phyloP scores from a whole-genome alignment of 2,888 invertebrate species.

The Sphaerophoria taeniata region DNA sequence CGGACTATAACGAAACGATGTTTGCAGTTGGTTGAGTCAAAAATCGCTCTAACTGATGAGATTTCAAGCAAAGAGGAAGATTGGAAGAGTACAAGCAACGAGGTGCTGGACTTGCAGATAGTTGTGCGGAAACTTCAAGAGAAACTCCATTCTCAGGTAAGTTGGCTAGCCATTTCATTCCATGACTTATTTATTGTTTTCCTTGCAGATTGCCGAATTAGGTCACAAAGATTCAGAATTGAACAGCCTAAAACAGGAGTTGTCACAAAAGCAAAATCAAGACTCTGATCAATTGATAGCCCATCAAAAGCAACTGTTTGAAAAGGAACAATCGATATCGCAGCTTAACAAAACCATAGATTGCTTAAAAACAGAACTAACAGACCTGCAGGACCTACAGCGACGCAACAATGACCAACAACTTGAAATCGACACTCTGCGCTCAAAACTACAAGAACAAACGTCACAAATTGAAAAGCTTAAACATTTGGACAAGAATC shows the following conservation, averaged over 20 bases:
- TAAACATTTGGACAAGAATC: background rate
- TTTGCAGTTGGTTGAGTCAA: constrained; percentile 77
- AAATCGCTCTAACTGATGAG: constrained; percentile 76
- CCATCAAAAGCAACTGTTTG: constrained; percentile 38
- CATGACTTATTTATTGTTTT: background rate
- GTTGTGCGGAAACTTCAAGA: constrained; percentile 43
- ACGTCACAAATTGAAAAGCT: constrained; percentile 76
- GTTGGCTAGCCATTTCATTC: background rate
- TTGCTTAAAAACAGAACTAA: constrained; percentile 77
- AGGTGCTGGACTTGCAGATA: constrained; percentile 55
- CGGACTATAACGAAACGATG: constrained; percentile 79
- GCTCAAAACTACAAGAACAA: constrained; percentile 76
- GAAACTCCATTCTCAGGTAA: constrained; percentile 57
- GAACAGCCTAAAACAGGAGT: constrained; percentile 18
- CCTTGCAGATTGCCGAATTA: constrained; percentile 45
- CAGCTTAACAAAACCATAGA: constrained; percentile 76
- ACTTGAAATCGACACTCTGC: constrained; percentile 77
- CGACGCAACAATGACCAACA: constrained; percentile 77
- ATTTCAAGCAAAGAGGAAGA: constrained; percentile 74
- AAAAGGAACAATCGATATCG: constrained; percentile 43
- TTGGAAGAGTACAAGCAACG: constrained; percentile 58
- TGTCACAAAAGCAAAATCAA: constrained; percentile 32
- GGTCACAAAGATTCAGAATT: constrained; percentile 50
- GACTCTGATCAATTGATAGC: constrained; percentile 12
- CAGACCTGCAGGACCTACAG: constrained; percentile 76